These are phyloP conservation scores for Pipra filicauda DNA, from an alignment of 2,113 vertebrate genomes.

Conservation along the genomic window DNA sequence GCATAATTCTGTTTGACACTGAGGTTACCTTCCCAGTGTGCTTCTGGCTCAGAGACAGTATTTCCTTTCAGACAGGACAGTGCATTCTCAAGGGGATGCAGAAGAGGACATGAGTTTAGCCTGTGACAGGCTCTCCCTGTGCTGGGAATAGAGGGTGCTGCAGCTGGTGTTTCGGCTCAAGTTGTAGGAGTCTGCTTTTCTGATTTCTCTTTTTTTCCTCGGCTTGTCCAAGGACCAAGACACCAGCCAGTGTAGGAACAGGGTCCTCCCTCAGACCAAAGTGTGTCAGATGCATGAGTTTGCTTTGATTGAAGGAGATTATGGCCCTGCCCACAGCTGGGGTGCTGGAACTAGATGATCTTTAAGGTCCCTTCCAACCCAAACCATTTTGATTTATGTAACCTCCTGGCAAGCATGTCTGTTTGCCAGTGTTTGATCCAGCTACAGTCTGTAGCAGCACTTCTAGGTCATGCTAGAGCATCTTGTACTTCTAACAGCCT, in stretches of 20 bases:
- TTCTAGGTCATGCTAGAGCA: neutral
- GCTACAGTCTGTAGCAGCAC: neutral
- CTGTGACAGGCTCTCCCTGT: neutral
- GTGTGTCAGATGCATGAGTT: rapidly evolving
- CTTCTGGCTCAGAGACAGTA: neutral
- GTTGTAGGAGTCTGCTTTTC: neutral
- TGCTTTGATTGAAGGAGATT: neutral
- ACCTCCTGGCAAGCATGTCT: neutral
- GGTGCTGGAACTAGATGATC: rapidly evolving
- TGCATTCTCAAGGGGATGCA: neutral
- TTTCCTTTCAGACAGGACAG: neutral
- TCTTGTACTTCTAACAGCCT: neutral
- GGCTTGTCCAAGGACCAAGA: neutral
- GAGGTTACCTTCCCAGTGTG: neutral
- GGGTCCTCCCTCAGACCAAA: neutral
- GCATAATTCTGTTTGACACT: neutral
- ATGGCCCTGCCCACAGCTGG: neutral
- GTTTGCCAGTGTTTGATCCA: neutral
- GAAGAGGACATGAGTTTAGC: neutral
- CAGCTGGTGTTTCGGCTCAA: neutral
- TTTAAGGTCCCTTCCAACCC: neutral
- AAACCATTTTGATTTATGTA: neutral
- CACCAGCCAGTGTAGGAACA: neutral
- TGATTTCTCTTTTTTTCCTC: neutral
- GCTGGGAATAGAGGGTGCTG: neutral